Base-by-base conservation (phyloP, 2,888 invertebrate species). In the Acrobasis repandana region DNA sequence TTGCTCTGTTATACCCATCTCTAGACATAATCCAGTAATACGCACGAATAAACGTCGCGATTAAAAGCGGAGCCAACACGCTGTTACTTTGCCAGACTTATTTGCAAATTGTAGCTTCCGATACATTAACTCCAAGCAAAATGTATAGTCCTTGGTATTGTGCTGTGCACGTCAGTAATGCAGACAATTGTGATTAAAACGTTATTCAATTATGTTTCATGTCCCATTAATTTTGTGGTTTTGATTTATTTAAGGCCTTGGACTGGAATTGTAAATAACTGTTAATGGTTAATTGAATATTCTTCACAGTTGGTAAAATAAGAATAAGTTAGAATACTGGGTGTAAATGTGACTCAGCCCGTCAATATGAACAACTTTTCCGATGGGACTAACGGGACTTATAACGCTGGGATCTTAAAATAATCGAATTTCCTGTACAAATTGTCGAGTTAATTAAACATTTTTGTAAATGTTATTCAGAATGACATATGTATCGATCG, bases 81-180 rank as follows among this genome's bases (percentile, higher is more conserved):
- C 71, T 70, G 73, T 72, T 72, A 76, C 80, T 80, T 80, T 79
- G 80, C 80, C 80, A 79, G 79, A 79, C 77, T 85, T 83, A 85
- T 87, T 87, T 84, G 79, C 80, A 84, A 83, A 83, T 83, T 85
- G 81, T 79, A 79, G 81, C 78, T 84, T 85, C 83, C 83, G 72
- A 81, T 86, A 82, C 83, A 86, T 86, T 86, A 82, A 83, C 73
- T 81, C 76, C 70, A 60, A 67, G 5, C 18, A 16, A 49, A 15
- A 50, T 14, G 5, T 50, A 52, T 36, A 28, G 28, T 6, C 2
- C 5, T n/a, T 43, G n/a, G 43, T 43, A 5, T 4, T 43, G 43
- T n/a, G 43, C 43, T 43, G 43, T n/a, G 38, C 38, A 38, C 9
- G 20, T n/a, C 9, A 34, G 43, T 54, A 16, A 9, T 20, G 20